Evolutionary conservation across 2,797 vertebrate genomes (phyloP), one percentile per base, ranked within the genome.

Genomic region (Propithecus perrieri): DNA sequence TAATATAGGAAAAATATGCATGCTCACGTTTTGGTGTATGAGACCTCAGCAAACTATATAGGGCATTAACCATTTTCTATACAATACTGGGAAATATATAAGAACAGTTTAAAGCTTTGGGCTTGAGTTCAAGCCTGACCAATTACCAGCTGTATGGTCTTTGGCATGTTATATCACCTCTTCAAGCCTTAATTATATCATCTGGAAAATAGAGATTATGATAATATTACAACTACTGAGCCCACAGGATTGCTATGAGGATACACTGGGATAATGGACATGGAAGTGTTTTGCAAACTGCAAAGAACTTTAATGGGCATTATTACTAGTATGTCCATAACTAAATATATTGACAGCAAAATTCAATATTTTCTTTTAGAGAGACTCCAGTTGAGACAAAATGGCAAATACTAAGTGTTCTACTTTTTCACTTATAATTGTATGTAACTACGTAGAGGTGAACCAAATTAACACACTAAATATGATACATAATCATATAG

Each of bases 391-490:
- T 17, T 53, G 46, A 90, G 59, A 88, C 18, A 78, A 90, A 94
- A 48, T 46, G 41, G 53, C 28, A 95, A 85, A 46, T 59, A 71
- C 35, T 92, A 67, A 63, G 35, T 65, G 38, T 80, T 69, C 46
- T 43, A 78, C 53, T 85, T 88, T 91, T 46, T 93, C 53, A 61
- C 33, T 85, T 85, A n/a, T 67, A 76, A 48, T 41, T 76, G 11
- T 69, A 57, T 8, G 20, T 71, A 38, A 76, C 12, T 46, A 87
- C 7, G 74, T 5, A 72, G n/a, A 94, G 41, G 86, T 71, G 30
- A 85, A 46, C 33, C 57, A 84, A 84, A 67, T 67, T 48, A 96
- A 90, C 57, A 75, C 35, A 55, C 67, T 48, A 92, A 95, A 53
- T n/a, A 43, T 14, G 57, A 78, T 48, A 26, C 14, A 94, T 18